Base-by-base conservation (phyloP, 2,797 vertebrate genomes). In the Crenuchus spilurus region DNA sequence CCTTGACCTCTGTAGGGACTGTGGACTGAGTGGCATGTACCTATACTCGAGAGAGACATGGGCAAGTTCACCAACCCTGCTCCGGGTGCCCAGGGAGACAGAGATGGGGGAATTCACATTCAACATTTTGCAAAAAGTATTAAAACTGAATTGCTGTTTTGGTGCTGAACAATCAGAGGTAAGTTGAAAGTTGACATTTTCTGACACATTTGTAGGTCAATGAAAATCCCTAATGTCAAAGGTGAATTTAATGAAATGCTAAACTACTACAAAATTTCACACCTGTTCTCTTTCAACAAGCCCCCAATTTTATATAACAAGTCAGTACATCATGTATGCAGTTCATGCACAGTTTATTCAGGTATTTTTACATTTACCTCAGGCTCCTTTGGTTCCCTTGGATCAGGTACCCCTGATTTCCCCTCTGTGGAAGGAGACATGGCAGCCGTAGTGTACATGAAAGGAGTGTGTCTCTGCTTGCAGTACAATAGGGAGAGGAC, bases 401-500 rank as follows among this genome's bases (percentile, higher is more conserved):
- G 89, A 81, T 92, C 91, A 77, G 92, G 87, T 8, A 88, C 91
- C 42, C 94, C 94, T 83, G 94, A 89, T 88, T 93, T 89, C 80
- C 91, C 90, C 37, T 88, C 76, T 71, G 93, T 89, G 49, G 88
- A 80, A 83, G 90, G 16, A 79, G 93, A 86, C 85, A 94, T 94
- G 60, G 94, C 86, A 70, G 96, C 95, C 87, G 92, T 92, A 74
- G 96, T 98, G 91, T 98, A 99, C 88, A 95, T 96, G 77, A 95
- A 92, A 83, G 93, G 91, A 86, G 93, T 94, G 84, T 91, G 90
- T 86, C 95, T 96, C 91, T 99, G 97, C 90, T 96, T 97, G 89
- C 96, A 98, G 82, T 94, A 92, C 88, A 99, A 91, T 80, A 98
- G 93, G 60, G 96, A 94, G 61, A 99, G 93, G 82, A 94, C 94